Evolutionary conservation across 2,888 invertebrate genomes (phyloP), one percentile per base, ranked within the genome.

Genomic region (Heteropelma amictum): DNA sequence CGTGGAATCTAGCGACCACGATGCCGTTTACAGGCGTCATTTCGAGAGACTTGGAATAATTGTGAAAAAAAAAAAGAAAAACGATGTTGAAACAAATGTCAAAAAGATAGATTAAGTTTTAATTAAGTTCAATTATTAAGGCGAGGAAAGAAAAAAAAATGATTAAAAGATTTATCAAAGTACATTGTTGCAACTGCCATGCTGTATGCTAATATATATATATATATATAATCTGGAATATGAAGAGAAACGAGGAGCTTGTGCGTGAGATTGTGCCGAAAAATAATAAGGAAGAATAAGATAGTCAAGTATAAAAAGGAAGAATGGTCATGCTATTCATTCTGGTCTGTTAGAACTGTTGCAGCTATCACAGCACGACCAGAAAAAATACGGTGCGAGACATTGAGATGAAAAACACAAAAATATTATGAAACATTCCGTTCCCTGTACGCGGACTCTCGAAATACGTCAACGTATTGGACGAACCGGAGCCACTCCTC

Each of bases 131-230:
- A 26, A 35, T 40, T 40, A 42, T 64, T 77, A 51, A 56, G 51
- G 21, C 23, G 58, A 26, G 12, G 14, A 23, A 28, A 35, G 26
- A 65, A 60, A 65, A 65, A 58, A 71, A 68, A 70, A 33, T 54
- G 51, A 64, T 26, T 47, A 73, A 58, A 77, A 80, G 80, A 83
- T 85, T 85, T 84, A 88, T 86, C 78, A 81, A 86, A 87, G 80
- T 87, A 86, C 79, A 86, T 88, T 86, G 86, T 87, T 87, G 86
- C 87, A 87, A 88, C 88, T 88, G 88, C 88, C 88, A 88, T 87
- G 88, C 87, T 87, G 87, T 88, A 87, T 89, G 88, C 88, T 88
- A 89, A 88, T 88, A 87, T 85, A 86, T 82, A 84, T 86, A 81
- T 80, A 80, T 82, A 77, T 79, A 80, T 70, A 79, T 75, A 63